phyloP scores from a whole-genome alignment of 2,888 invertebrate species.

The Augochlorella aurata region DNA sequence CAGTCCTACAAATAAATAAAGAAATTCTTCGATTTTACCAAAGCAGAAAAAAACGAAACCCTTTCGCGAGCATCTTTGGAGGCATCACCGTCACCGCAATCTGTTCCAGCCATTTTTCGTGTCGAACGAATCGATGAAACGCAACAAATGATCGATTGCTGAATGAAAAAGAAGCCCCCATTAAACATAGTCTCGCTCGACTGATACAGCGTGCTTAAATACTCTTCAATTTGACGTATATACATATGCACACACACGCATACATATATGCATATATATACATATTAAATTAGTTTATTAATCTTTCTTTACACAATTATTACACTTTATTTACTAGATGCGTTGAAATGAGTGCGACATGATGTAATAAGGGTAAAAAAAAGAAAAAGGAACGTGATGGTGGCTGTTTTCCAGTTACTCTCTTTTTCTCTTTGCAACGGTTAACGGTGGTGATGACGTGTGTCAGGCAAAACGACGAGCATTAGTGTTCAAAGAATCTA shows the following conservation, averaged over 20 bases:
- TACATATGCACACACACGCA: slow-evolving; percentile 60
- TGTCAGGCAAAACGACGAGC: slow-evolving; percentile 69
- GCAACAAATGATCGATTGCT: slow-evolving; percentile 11
- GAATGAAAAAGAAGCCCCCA: slow-evolving; percentile 26
- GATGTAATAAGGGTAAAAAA: slow-evolving; percentile 65
- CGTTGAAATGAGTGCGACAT: slow-evolving; percentile 64
- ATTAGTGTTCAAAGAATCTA: slow-evolving; percentile 48
- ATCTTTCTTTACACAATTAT: slow-evolving; percentile 75
- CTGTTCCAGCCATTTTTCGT: not conserved
- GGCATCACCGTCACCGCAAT: not conserved
- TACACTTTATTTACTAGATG: slow-evolving; percentile 73
- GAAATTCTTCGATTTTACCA: not conserved
- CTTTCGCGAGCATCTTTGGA: not conserved
- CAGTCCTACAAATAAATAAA: not conserved
- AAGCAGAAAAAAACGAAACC: not conserved
- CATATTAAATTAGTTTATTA: slow-evolving; percentile 71
- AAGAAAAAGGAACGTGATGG: slow-evolving; percentile 51
- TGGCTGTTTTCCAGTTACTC: slow-evolving; percentile 34
- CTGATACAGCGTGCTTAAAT: slow-evolving; percentile 39
- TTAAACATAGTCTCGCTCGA: slow-evolving; percentile 10
- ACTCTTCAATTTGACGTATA: slow-evolving; percentile 51
- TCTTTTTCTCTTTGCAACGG: slow-evolving; percentile 49
- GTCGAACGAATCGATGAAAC: slow-evolving; percentile 19
- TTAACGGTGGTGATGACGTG: slow-evolving; percentile 55
- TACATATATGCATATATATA: slow-evolving; percentile 67